Conservation (phyloP, 2,888 invertebrate species). For the Eurytoma californica region DNA sequence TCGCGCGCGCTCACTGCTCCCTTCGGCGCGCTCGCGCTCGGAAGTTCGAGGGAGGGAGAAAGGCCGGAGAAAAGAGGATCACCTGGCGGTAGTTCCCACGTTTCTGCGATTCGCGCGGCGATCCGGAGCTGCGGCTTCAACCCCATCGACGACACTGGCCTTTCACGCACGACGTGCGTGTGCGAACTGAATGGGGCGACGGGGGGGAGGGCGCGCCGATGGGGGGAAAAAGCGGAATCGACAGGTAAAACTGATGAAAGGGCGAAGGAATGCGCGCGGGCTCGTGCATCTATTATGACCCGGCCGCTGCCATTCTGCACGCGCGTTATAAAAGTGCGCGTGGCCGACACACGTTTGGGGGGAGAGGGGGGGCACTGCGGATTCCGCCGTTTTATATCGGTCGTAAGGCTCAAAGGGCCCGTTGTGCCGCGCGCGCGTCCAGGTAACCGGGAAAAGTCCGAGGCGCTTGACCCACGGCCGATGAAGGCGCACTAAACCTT, state of each 20-base stretch:
- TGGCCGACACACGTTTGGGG: constrained; percentile 73
- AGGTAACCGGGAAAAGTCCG: background rate
- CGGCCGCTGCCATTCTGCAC: constrained; percentile 62
- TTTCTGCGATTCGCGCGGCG: constrained; percentile 72
- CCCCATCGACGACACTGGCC: constrained; percentile 59
- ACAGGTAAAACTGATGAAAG: constrained; percentile 45
- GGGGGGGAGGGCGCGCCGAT: constrained; percentile 41
- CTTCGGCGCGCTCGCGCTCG: constrained; percentile 30
- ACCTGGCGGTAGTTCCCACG: constrained; percentile 75
- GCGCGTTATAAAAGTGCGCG: constrained; percentile 66
- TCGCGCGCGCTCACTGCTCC: constrained; percentile 8
- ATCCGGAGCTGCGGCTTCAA: constrained; percentile 63
- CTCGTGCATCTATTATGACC: constrained; percentile 73
- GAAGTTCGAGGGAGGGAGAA: constrained; percentile 55
- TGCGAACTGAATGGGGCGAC: constrained; percentile 48
- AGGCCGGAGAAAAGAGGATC: constrained; percentile 65
- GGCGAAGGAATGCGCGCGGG: constrained; percentile 51
- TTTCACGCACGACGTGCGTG: constrained; percentile 35
- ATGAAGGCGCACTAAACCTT: constrained; percentile 34
- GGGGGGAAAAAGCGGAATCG: constrained; percentile 51
- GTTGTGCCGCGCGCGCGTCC: background rate
- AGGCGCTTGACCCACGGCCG: constrained; percentile 9
- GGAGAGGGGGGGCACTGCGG: constrained; percentile 64
- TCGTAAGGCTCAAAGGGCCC: constrained; percentile 24
- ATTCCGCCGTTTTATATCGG: constrained; percentile 67